Evolutionary conservation across 2,888 invertebrate genomes (phyloP).

Genomic region (Macaria notata): DNA sequence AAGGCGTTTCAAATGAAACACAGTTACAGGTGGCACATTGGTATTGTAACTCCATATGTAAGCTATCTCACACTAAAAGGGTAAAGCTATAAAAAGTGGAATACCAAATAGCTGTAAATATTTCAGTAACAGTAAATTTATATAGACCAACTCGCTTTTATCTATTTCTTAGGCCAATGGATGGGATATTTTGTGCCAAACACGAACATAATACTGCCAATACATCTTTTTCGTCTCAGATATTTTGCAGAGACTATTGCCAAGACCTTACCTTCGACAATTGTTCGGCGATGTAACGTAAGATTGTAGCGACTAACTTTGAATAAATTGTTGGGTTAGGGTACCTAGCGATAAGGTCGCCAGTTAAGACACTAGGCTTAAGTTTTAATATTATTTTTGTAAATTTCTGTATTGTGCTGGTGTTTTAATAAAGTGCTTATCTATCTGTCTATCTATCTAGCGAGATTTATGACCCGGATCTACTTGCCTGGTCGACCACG

Average conservation of each 20-base stretch:
- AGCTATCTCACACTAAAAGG: background rate
- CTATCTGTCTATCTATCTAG: too few relatives aligned
- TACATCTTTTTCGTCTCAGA: conserved; percentile 6
- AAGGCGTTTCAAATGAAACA: too few relatives aligned
- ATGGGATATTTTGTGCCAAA: conserved; percentile 5
- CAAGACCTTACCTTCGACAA: conserved; percentile 14
- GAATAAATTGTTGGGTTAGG: background rate
- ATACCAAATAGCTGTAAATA: conserved; percentile 2
- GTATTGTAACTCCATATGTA: too few relatives aligned
- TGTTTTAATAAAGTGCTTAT: too few relatives aligned
- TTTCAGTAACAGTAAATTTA: background rate
- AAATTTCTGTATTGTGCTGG: too few relatives aligned
- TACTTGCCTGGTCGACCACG: conserved; percentile 1
- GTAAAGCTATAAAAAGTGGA: background rate
- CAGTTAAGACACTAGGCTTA: too few relatives aligned
- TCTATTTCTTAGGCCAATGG: conserved; percentile 3
- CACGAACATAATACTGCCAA: conserved; percentile 3
- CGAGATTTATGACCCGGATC: conserved; percentile 6
- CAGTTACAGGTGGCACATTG: too few relatives aligned
- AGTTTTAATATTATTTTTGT: too few relatives aligned
- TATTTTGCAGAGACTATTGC: conserved; percentile 6
- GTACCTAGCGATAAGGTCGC: background rate
- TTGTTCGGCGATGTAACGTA: background rate
- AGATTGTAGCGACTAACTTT: conserved; percentile 8
- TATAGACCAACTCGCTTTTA: background rate